Base-by-base conservation (phyloP, 2,888 invertebrate genomes). In the Hydroisotoma schaefferi region DNA sequence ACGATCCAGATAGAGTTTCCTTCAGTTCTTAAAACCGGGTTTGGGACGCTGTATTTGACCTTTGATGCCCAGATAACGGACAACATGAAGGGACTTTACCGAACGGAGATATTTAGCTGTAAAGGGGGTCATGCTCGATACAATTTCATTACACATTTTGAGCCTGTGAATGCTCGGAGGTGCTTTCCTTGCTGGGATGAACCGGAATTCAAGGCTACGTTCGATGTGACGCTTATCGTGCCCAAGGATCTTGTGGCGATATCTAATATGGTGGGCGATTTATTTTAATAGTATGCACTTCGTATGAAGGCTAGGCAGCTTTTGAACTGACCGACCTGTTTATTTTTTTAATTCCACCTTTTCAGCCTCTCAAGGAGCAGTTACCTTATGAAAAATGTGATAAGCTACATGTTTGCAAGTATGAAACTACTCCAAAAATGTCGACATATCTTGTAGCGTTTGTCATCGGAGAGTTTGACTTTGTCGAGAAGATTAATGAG, bases 191-290 rank as follows among this genome's bases (percentile, higher is more conserved):
- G 59, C 22, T 65, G 57, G 54, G 65, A 65, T 33, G 65, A 65
- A 56, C 97, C 97, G 6, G 90, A 92, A n/a, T 85, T 90, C 64
- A 97, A 98, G 78, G 90, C 95, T 1, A 93, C 90, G 2, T 98
- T 97, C 78, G 89, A 94, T 76, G 88, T 98, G 65, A 85, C 86
- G 0, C 79, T 98, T 15, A 81, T 86, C 59, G 90, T 93, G 55
- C 91, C 93, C 28, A 81, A 84, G 57, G 85, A 88, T 75, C 81
- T 88, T 65, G 88, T 90, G 4, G 94, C 93, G 25, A 81, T 98
- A 54, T 94, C 94, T 25, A 98, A 98, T 78, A 97, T 95, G 95
- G 84, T 84, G 76, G 76, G 74, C n/a, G n/a, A n/a, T n/a, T n/a
- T n/a, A n/a, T n/a, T n/a, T n/a, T n/a, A n/a, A n/a, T n/a, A n/a